Evolutionary conservation across 2,888 invertebrate genomes (phyloP).

Genomic region (Chrysolina oricalcia): DNA sequence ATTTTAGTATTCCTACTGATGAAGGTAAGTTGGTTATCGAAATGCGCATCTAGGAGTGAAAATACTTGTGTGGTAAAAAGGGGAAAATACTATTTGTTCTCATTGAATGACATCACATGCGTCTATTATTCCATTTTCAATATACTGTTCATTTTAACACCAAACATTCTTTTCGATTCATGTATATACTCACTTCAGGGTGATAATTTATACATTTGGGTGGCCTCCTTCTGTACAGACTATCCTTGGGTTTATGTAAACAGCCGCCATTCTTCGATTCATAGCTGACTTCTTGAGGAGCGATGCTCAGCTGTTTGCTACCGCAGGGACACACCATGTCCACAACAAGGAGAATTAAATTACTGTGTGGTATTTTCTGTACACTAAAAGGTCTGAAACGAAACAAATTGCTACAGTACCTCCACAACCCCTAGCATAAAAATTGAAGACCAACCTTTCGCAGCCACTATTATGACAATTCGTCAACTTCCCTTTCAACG

Average conservation of each 20-base stretch:
- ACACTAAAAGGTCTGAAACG: slow-evolving; percentile 87
- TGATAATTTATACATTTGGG: slow-evolving; percentile 91
- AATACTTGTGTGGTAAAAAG: too few species aligned
- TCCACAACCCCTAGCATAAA: background rate
- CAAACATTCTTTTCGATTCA: too few species aligned
- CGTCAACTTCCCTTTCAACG: slow-evolving; percentile 89
- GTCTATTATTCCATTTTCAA: too few species aligned
- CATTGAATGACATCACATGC: too few species aligned
- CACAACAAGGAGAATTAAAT: slow-evolving; percentile 90
- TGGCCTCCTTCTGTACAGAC: slow-evolving; percentile 82
- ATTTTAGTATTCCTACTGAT: too few species aligned
- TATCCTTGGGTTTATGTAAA: slow-evolving; percentile 78
- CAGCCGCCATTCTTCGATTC: slow-evolving; percentile 73
- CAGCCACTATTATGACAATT: slow-evolving; percentile 92
- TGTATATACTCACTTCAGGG: slow-evolving; percentile 79
- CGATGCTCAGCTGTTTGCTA: slow-evolving; percentile 88
- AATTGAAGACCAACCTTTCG: slow-evolving; percentile 77
- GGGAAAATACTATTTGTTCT: too few species aligned
- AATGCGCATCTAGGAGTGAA: too few species aligned
- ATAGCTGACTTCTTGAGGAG: slow-evolving; percentile 81
- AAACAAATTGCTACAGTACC: background rate
- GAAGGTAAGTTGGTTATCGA: too few species aligned
- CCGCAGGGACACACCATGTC: slow-evolving; percentile 89
- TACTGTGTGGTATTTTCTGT: slow-evolving; percentile 92
- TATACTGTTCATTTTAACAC: too few species aligned